Percentiles rank a stretch among this genome's conserved stretches.
Conservation (phyloP, 30 jellyfish, hydroid and myxozoan genomes). For the Aurelia sp. region DNA sequence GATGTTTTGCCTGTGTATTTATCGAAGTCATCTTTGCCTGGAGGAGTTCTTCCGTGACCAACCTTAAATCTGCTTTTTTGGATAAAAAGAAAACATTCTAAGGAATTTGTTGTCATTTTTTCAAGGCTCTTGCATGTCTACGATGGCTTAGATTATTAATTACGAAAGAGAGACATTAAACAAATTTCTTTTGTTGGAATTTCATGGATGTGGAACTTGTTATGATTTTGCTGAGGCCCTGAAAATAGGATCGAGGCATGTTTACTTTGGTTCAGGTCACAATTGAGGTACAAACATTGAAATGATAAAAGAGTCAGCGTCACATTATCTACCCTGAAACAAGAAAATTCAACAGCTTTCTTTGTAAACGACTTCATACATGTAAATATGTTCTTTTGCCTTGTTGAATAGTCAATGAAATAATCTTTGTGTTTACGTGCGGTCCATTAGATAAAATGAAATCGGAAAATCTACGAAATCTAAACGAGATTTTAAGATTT, state of each 20-base stretch:
- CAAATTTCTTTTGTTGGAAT: too few species aligned
- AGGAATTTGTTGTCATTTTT: constrained; percentile 2
- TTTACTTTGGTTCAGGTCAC: too few species aligned
- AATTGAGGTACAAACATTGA: too few species aligned
- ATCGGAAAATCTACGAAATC: constrained; percentile 40
- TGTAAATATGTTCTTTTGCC: constrained; percentile 7
- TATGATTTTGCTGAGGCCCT: too few species aligned
- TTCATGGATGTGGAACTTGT: too few species aligned
- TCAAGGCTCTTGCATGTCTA: background rate
- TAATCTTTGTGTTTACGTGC: constrained; percentile 43
- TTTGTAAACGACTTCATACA: background rate
- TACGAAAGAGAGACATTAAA: too few species aligned
- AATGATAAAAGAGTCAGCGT: too few species aligned
- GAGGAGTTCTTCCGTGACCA: background rate
- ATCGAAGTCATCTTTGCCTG: background rate
- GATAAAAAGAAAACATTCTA: background rate
- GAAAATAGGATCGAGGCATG: too few species aligned
- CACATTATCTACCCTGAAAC: too few species aligned
- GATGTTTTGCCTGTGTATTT: background rate
- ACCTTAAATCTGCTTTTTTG: background rate
- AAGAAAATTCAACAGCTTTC: too few species aligned
- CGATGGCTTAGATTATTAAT: background rate
- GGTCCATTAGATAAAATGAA: constrained; percentile 39
- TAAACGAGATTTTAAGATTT: constrained; percentile 54
- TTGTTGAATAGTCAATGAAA: constrained; percentile 1